Evolutionary conservation across 1,140 invertebrate genomes (phyloP), one percentile per base, ranked within the genome.

Genomic region (Arctopsyche grandis): DNA sequence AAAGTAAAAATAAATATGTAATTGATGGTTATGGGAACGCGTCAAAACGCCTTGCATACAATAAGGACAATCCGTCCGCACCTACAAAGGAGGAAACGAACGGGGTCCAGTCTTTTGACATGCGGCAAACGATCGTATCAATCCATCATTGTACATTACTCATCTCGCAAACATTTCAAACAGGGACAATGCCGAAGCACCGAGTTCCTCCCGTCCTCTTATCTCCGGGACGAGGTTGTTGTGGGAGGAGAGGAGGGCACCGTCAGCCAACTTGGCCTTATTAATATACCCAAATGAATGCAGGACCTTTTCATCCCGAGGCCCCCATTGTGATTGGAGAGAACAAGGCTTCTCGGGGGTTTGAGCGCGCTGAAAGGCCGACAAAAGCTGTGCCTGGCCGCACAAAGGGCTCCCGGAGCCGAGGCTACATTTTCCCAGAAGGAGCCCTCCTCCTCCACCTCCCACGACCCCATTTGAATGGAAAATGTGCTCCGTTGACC

Each of bases 271-370:
- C 73, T 75, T 60, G 73, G 80, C 77, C 70, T 78, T 81, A 81
- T 81, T 81, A 81, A 81, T 78, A 78, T 81, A 75, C 77, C 76
- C 80, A 81, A 81, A 81, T 81, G 80, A 81, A 81, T 78, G 76
- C 80, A 69, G 48, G 80, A 75, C 77, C 80, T 81, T 80, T 78
- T 81, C 76, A 81, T 71, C 80, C 74, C 56, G 76, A 60, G 58
- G 44, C 14, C 79, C 38, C 29, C 52, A 81, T 81, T 81, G 76
- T 81, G 70, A 75, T 71, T 70, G 43, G 63, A 71, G 48, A 52
- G 66, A 79, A 66, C 44, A 26, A 69, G 75, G 63, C 44, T 70
- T 77, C 21, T 22, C 66, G 69, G 58, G 76, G 79, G 44, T 73
- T 21, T 48, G 74, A 70, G 43, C 48, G 16, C 10, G 58, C 16